These are phyloP conservation scores for Cistogaster globosa DNA, from an alignment of 2,888 invertebrate genomes.

Conservation along the genomic window DNA sequence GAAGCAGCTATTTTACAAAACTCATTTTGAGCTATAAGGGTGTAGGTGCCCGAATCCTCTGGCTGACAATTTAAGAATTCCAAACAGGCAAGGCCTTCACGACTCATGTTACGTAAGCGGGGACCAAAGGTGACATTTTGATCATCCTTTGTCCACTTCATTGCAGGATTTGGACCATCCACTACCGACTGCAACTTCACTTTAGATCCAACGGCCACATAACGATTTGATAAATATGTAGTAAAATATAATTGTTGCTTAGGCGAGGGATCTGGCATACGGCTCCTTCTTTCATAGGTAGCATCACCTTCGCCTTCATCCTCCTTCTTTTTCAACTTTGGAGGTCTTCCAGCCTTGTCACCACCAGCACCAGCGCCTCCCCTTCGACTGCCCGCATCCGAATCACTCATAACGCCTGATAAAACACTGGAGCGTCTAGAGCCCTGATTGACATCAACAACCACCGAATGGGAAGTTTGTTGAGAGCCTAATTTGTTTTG, in stretches of 20 bases:
- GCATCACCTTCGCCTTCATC: slow-evolving; percentile 81
- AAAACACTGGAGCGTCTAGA: slow-evolving; percentile 81
- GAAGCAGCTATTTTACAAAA: slow-evolving; percentile 88
- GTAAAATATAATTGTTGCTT: slow-evolving; percentile 83
- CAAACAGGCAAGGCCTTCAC: slow-evolving; percentile 88
- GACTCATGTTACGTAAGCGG: slow-evolving; percentile 81
- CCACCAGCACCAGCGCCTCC: slow-evolving; percentile 63
- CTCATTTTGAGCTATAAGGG: slow-evolving; percentile 89
- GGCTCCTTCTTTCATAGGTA: slow-evolving; percentile 84
- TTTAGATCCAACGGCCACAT: slow-evolving; percentile 86
- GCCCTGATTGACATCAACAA: slow-evolving; percentile 79
- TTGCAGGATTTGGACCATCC: slow-evolving; percentile 88
- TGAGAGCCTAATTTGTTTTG: slow-evolving; percentile 89
- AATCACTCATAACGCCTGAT: slow-evolving; percentile 78
- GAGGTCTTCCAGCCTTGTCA: slow-evolving; percentile 65
- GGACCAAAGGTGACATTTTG: slow-evolving; percentile 82
- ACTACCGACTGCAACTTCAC: slow-evolving; percentile 92
- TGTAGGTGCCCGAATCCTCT: slow-evolving; percentile 91
- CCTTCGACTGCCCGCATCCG: slow-evolving; percentile 68
- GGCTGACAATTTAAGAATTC: slow-evolving; percentile 88
- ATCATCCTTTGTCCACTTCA: slow-evolving; percentile 90
- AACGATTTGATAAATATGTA: slow-evolving; percentile 81
- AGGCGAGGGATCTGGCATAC: slow-evolving; percentile 82
- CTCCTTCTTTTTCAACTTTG: slow-evolving; percentile 76
- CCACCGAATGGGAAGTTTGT: slow-evolving; percentile 88